phyloP scores from a whole-genome alignment of 2,797 vertebrate genomes.

The Characodon lateralis region DNA sequence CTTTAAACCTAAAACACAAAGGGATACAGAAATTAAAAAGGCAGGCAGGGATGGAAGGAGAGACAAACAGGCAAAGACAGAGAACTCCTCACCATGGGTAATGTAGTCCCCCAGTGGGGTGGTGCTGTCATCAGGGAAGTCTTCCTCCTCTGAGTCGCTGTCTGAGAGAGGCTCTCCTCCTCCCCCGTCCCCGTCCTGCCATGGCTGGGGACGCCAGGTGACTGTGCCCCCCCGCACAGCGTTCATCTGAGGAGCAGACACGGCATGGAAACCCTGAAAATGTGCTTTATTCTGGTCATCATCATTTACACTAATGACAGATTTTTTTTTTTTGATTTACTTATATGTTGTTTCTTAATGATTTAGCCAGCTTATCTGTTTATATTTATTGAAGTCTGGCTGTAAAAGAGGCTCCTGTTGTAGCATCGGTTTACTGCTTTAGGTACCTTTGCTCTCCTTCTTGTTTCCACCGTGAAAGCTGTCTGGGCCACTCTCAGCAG shows the following conservation, averaged over 20 bases:
- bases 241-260: conserved; percentile 73
- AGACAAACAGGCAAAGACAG: not conserved
- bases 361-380: not conserved
- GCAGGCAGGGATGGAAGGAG: not conserved
- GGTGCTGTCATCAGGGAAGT: conserved; percentile 85
- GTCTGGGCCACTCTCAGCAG: conserved; percentile 42
- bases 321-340: not conserved
- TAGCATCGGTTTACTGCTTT: not conserved
- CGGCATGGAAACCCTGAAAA: not conserved
- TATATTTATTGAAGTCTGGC: not conserved
- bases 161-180: conserved; percentile 83
- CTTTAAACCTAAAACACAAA: conserved; percentile 76
- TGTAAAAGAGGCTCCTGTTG: conserved; percentile 2
- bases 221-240: conserved; percentile 75
- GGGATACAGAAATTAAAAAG: not conserved
- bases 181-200: conserved; percentile 83
- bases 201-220: conserved; percentile 84
- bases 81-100: conserved; percentile 75
- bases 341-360: not conserved
- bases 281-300: not conserved
- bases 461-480: conserved; percentile 78
- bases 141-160: conserved; percentile 85
- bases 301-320: not conserved
- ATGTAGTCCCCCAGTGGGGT: conserved; percentile 84
- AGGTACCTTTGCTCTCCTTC: conserved; percentile 77